phyloP scores from a whole-genome alignment of 2,797 vertebrate genomes.

The Adrianichthys oophorus region DNA sequence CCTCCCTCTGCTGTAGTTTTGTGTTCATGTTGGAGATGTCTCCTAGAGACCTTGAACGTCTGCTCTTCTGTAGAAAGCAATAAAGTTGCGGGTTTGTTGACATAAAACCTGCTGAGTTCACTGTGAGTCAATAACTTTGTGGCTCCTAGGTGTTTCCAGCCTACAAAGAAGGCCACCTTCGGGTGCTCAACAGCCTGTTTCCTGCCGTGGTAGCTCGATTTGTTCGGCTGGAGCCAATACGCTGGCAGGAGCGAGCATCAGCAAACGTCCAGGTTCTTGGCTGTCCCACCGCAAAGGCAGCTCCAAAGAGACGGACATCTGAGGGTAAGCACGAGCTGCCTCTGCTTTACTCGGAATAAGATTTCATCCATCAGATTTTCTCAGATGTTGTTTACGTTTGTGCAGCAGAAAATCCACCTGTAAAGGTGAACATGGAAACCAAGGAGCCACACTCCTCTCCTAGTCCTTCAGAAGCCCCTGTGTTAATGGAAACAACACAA shows the following conservation, averaged over 20 bases:
- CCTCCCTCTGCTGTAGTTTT: too few species aligned
- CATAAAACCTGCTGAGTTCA: background rate
- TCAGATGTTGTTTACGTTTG: background rate
- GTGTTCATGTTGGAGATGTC: too few species aligned
- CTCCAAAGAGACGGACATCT: slow-evolving; percentile 37
- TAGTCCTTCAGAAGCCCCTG: slow-evolving; percentile 51
- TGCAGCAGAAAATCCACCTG: slow-evolving; percentile 49
- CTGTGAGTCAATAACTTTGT: slow-evolving; percentile 8
- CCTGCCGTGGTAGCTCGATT: slow-evolving; percentile 81
- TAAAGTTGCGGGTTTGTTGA: background rate
- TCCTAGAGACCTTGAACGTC: too few species aligned
- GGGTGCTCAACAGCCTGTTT: slow-evolving; percentile 80
- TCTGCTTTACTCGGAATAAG: too few species aligned
- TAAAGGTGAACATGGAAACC: slow-evolving; percentile 42
- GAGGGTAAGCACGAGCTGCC: slow-evolving; percentile 32
- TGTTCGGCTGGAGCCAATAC: slow-evolving; percentile 74
- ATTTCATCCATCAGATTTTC: too few species aligned
- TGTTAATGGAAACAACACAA: slow-evolving; percentile 64
- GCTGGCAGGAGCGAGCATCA: slow-evolving; percentile 71
- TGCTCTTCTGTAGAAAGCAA: background rate
- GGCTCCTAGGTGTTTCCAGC: slow-evolving; percentile 81
- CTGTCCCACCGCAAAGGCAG: slow-evolving; percentile 62
- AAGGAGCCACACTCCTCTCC: slow-evolving; percentile 15
- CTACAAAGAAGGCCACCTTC: slow-evolving; percentile 68
- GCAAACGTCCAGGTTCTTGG: slow-evolving; percentile 79